Conservation (phyloP, 2,797 vertebrate species). For the Phalanger gymnotis region DNA sequence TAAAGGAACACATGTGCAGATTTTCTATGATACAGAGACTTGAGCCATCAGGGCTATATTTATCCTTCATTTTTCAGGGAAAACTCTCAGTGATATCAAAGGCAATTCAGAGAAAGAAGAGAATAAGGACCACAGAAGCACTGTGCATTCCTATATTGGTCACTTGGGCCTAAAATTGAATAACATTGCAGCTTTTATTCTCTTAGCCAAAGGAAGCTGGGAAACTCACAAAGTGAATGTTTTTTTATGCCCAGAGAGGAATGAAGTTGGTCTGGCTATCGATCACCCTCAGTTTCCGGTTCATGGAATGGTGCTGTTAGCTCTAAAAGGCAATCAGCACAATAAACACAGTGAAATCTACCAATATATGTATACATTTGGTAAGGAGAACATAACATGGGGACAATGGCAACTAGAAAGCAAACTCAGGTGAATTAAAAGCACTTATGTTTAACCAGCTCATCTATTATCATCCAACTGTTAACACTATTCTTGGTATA, state of each 20-base stretch:
- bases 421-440: conserved; percentile 76
- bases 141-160: neutral
- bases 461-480: conserved; percentile 69
- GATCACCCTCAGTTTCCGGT: conserved; percentile 81
- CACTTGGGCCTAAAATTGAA: conserved; percentile 61
- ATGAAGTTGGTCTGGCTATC: conserved; percentile 72
- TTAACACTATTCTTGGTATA: conserved; percentile 61
- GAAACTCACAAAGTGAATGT: conserved; percentile 69
- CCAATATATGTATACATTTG: conserved; percentile 67
- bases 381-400: conserved; percentile 73
- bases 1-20: conserved; percentile 7
- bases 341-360: conserved; percentile 69
- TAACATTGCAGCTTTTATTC: conserved; percentile 50
- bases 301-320: conserved; percentile 75
- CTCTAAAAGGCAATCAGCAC: conserved; percentile 69
- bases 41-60: conserved; percentile 37
- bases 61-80: conserved; percentile 21
- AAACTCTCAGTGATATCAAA: conserved; percentile 10
- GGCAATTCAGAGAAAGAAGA: conserved; percentile 27
- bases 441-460: conserved; percentile 71
- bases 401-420: conserved; percentile 76
- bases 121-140: conserved; percentile 26
- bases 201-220: conserved; percentile 64
- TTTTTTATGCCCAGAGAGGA: conserved; percentile 59
- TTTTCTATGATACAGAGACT: neutral